Evolutionary conservation across 2,888 invertebrate genomes (phyloP).

Genomic region (Hetaerina titia): DNA sequence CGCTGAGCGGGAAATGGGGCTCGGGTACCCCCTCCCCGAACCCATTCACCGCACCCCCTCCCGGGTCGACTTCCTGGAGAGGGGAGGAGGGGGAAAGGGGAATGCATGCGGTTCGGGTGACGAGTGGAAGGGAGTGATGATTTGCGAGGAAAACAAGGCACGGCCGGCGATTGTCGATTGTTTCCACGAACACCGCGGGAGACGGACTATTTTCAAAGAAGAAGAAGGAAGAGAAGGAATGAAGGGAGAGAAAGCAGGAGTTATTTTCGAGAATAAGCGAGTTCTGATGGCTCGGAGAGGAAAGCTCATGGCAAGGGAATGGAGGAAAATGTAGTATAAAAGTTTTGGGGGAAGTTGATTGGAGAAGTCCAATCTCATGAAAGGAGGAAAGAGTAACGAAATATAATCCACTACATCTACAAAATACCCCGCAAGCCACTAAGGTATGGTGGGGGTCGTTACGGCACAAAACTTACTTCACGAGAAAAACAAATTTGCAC

Average conservation of each 20-base stretch:
- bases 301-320: not conserved
- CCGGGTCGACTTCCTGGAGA: too few species aligned
- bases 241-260: not conserved
- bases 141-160: constrained; percentile 62
- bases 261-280: not conserved
- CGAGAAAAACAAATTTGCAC: too few species aligned
- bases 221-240: not conserved
- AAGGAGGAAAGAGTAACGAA: too few species aligned
- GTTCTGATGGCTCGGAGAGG: not conserved
- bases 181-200: constrained; percentile 22
- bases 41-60: not conserved
- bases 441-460: too few species aligned
- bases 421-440: too few species aligned
- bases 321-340: not conserved
- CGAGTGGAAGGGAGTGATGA: not conserved
- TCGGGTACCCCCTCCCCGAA: not conserved
- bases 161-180: constrained; percentile 23
- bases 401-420: too few species aligned
- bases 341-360: too few species aligned
- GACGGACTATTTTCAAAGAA: not conserved
- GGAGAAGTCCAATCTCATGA: too few species aligned
- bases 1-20: constrained; percentile 64
- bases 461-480: too few species aligned
- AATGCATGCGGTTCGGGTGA: not conserved
- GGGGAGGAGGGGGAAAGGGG: not conserved